A percentile compares a stretch with the other conserved stretches of the same genome.
Evolutionary conservation across 2,113 vertebrate species (phyloP).

Genomic region (Burhinus bistriatus): DNA sequence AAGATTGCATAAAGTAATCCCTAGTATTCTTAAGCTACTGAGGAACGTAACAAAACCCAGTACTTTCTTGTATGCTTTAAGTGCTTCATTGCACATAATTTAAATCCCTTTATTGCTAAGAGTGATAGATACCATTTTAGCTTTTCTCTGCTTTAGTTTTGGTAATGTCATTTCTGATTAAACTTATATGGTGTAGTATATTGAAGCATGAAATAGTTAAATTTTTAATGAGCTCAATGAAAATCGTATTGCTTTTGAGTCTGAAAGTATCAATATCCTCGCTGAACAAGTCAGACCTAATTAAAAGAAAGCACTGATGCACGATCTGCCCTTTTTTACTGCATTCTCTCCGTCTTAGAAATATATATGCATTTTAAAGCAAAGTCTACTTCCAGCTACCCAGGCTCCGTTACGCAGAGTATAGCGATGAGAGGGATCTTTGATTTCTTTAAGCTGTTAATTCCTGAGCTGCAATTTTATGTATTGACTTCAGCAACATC

Average conservation of each 20-base stretch:
- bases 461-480: neutral
- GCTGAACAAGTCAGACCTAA: neutral
- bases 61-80: neutral
- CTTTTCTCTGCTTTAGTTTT: neutral
- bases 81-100: neutral
- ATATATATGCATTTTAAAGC: neutral
- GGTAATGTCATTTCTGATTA: constrained; percentile 14
- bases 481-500: neutral
- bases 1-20: neutral
- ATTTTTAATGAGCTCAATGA: constrained; percentile 34
- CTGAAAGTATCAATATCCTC: constrained; percentile 30
- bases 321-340: neutral
- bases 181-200: neutral
- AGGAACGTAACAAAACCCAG: neutral
- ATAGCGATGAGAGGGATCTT: neutral
- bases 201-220: constrained; percentile 36
- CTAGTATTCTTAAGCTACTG: neutral
- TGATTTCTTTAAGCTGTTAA: neutral
- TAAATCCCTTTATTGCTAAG: neutral
- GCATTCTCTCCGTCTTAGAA: neutral
- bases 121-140: neutral
- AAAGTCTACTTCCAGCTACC: neutral
- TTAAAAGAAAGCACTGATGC: neutral
- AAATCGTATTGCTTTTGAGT: constrained; percentile 38
- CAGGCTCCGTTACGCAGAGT: neutral